Evolutionary conservation across 2,797 vertebrate species (phyloP).

Genomic region (Oreortyx pictus): DNA sequence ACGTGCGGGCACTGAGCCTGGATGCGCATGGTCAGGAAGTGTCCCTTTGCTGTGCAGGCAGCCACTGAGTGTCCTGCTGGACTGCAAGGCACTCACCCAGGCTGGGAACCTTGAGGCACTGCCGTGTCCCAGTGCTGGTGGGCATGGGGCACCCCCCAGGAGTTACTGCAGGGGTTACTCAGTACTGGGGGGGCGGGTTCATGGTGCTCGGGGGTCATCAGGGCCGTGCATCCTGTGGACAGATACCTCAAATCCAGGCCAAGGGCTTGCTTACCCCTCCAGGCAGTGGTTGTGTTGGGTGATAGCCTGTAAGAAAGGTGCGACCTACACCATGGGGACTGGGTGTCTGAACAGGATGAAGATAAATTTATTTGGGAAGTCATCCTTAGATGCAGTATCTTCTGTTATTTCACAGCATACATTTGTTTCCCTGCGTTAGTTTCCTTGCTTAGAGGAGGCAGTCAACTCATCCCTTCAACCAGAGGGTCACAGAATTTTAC

Average conservation of each 20-base stretch:
- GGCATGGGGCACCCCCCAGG: not conserved
- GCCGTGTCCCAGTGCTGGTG: rapidly evolving
- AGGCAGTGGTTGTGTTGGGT: not conserved
- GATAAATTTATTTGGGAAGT: not conserved
- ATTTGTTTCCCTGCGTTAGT: rapidly evolving
- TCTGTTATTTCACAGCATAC: not conserved
- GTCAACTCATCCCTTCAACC: not conserved
- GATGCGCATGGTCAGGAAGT: not conserved
- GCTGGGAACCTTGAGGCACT: rapidly evolving
- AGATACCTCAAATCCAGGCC: not conserved
- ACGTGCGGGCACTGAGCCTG: rapidly evolving
- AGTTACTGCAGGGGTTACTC: conserved; percentile 13
- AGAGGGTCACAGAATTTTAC: not conserved
- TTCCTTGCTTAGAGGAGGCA: not conserved
- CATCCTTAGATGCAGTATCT: not conserved
- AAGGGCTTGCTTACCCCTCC: not conserved
- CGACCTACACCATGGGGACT: not conserved
- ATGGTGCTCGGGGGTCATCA: not conserved
- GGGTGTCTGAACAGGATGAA: not conserved
- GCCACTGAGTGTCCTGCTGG: not conserved
- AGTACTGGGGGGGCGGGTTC: too few relatives aligned
- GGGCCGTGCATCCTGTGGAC: not conserved
- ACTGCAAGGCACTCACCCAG: not conserved
- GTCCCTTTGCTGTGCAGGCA: rapidly evolving
- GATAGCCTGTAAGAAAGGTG: not conserved